Conservation (phyloP, 2,888 invertebrate genomes). For the Leistus spinibarbis region DNA sequence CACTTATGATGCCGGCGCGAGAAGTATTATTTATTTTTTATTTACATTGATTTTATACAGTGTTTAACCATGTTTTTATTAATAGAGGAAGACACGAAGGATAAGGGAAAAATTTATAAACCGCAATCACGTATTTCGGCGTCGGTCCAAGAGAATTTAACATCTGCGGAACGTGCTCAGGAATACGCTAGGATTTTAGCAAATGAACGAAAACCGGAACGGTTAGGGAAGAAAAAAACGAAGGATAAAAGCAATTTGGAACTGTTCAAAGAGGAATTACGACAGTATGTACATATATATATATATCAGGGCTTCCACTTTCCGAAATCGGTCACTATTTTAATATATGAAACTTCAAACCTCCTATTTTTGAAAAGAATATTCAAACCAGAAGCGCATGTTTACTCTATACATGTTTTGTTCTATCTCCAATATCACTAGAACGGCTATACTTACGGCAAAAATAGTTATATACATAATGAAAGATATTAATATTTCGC, state of each 20-base stretch:
- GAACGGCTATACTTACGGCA: too few relatives aligned
- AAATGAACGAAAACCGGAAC: conserved; percentile 70
- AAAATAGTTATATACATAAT: too few relatives aligned
- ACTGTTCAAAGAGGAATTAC: conserved; percentile 96
- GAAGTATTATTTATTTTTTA: conserved; percentile 66
- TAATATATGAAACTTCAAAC: too few relatives aligned
- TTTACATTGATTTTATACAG: background rate
- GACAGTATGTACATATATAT: conserved; percentile 85
- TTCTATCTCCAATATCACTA: too few relatives aligned
- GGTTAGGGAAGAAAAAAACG: conserved; percentile 71
- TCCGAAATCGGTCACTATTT: too few relatives aligned
- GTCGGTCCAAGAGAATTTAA: conserved; percentile 59
- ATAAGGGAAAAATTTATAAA: conserved; percentile 91
- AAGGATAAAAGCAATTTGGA: conserved; percentile 95
- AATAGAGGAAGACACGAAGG: conserved; percentile 84
- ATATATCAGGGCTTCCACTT: too few relatives aligned
- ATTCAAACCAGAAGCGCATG: too few relatives aligned
- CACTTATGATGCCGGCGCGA: conserved; percentile 92
- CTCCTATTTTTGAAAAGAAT: too few relatives aligned
- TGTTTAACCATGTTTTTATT: conserved; percentile 42
- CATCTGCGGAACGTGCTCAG: conserved; percentile 70
- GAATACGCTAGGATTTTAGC: conserved; percentile 70
- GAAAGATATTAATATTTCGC: too few relatives aligned
- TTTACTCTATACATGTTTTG: too few relatives aligned
- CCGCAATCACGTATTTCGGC: conserved; percentile 77